These are phyloP conservation scores for Tadarida brasiliensis DNA, from an alignment of 2,797 vertebrate species.

Conservation along the genomic window DNA sequence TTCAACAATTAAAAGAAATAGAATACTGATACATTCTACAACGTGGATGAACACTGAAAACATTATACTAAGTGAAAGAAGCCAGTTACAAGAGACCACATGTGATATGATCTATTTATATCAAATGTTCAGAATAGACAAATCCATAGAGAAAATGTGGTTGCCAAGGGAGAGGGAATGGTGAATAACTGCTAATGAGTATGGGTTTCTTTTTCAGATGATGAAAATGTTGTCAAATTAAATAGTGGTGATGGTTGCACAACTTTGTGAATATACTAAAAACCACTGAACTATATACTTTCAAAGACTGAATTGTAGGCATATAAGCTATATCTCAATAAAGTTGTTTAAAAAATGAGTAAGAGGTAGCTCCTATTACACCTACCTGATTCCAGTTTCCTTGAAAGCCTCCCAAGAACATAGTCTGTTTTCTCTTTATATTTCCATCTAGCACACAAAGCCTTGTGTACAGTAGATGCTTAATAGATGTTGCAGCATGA, in stretches of 20 bases:
- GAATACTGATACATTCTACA: not conserved
- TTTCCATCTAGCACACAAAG: not conserved
- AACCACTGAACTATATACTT: not conserved
- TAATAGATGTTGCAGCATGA: not conserved
- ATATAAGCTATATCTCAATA: not conserved
- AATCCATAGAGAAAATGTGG: not conserved
- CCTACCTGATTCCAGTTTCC: not conserved
- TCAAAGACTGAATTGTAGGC: not conserved
- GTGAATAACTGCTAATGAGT: not conserved
- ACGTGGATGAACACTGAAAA: not conserved
- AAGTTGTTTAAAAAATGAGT: not conserved
- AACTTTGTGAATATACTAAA: not conserved
- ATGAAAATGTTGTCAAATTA: not conserved
- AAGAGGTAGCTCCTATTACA: not conserved
- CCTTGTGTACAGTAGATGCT: not conserved
- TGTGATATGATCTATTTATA: not conserved
- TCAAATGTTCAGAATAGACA: not conserved
- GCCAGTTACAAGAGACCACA: not conserved
- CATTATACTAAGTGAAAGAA: not conserved
- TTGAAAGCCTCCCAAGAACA: not conserved
- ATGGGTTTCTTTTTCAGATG: not conserved
- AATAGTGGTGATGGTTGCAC: not conserved
- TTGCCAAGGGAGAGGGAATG: not conserved
- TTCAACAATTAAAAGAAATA: not conserved
- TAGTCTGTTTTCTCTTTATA: not conserved